These are phyloP conservation scores for Patiria pectinifera DNA, from an alignment of 53 echinoderm and acorn worm genomes.

Conservation along the genomic window DNA sequence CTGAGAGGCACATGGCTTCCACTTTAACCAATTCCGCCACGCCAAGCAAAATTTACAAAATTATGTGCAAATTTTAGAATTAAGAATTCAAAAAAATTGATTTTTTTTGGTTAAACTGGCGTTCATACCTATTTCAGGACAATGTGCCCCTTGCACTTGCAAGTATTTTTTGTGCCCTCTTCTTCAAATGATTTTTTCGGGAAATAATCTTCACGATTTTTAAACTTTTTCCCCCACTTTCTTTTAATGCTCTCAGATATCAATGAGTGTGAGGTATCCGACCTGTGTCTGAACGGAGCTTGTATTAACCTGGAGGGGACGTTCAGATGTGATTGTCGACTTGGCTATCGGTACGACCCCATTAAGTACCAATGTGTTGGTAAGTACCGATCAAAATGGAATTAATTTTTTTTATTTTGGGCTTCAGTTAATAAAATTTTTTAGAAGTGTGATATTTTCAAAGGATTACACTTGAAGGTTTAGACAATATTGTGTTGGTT, in stretches of 20 bases:
- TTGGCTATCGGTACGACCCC: conserved; percentile 72
- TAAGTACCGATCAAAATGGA: conserved; percentile 21
- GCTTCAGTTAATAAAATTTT: neutral
- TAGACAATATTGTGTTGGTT: too few species aligned
- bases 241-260: conserved; percentile 62
- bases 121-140: too few species aligned
- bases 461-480: too few species aligned
- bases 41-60: too few species aligned
- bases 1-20: too few species aligned
- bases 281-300: conserved; percentile 79
- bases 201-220: too few species aligned
- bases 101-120: too few species aligned
- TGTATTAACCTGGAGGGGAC: conserved; percentile 82
- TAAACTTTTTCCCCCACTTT: too few species aligned
- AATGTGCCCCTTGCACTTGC: too few species aligned
- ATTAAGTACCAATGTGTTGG: conserved; percentile 71
- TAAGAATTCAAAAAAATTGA: too few species aligned
- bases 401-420: neutral
- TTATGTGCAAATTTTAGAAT: too few species aligned
- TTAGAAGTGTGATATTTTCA: neutral
- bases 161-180: neutral
- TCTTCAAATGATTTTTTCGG: neutral
- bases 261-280: conserved; percentile 77
- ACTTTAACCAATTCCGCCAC: too few species aligned
- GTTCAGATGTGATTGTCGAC: conserved; percentile 81